These are phyloP conservation scores for Microctenopoma stevenorrisi DNA, from an alignment of 2,797 vertebrate genomes.

Conservation along the genomic window DNA sequence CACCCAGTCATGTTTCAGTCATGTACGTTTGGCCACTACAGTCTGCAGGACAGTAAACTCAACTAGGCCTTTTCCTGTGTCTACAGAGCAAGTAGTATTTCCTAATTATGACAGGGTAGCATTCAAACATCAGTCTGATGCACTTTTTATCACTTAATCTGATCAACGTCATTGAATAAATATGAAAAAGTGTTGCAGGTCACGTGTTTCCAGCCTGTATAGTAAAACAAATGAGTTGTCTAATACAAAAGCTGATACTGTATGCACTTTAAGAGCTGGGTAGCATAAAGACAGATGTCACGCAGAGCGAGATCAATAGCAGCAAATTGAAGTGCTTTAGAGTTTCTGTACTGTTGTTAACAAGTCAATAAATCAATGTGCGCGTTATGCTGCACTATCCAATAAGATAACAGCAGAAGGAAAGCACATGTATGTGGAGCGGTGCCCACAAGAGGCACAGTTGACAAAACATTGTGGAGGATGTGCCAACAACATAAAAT, in stretches of 20 bases:
- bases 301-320: constrained; percentile 51
- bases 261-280: not conserved
- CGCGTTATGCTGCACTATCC: constrained; percentile 11
- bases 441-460: constrained; percentile 20
- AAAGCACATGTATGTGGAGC: constrained; percentile 3
- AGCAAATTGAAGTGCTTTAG: constrained; percentile 22
- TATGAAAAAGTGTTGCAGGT: not conserved
- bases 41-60: constrained; percentile 21
- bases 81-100: constrained; percentile 24
- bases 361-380: constrained; percentile 57
- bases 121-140: not conserved
- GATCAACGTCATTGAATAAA: not conserved
- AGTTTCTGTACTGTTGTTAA: constrained; percentile 43
- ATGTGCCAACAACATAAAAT: constrained; percentile 4
- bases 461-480: not conserved
- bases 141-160: not conserved
- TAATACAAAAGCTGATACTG: not conserved
- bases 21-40: constrained; percentile 52
- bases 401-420: constrained; percentile 18
- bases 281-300: constrained; percentile 17
- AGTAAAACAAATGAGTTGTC: not conserved
- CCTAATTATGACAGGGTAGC: not conserved
- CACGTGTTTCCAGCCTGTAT: not conserved
- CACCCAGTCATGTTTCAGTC: constrained; percentile 62
- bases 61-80: constrained; percentile 46